Evolutionary conservation across 1,140 invertebrate genomes (phyloP).

Genomic region (Drosophila serrata): DNA sequence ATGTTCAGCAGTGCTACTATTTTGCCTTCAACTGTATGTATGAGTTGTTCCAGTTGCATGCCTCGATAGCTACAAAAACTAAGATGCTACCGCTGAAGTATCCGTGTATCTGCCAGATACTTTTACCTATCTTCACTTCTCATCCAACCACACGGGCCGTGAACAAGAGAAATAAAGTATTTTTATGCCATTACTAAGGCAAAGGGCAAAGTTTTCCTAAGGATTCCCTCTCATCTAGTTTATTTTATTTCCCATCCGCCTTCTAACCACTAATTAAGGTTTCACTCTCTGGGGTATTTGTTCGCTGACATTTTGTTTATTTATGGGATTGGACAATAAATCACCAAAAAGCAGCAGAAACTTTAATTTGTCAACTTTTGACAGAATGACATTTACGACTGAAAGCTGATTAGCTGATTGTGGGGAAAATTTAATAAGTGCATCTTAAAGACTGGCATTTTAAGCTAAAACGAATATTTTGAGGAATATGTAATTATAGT

Average conservation of each 20-base stretch:
- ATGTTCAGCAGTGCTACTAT: constrained; percentile 3
- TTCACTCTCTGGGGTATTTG: constrained; percentile 3
- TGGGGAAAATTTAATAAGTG: not conserved
- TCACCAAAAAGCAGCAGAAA: not conserved
- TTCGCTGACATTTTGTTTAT: constrained; percentile 3
- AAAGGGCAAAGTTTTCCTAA: constrained; percentile 12
- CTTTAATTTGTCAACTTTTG: constrained; percentile 12
- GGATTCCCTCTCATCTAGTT: constrained; percentile 7
- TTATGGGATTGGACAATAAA: constrained; percentile 1
- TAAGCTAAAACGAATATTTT: no score
- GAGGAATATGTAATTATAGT: no score
- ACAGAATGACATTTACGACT: constrained; percentile 2
- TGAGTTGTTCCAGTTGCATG: constrained; percentile 17
- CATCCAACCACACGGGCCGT: constrained; percentile 7
- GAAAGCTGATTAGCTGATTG: not conserved
- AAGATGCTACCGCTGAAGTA: constrained; percentile 4
- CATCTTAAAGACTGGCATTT: not conserved
- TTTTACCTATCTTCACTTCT: constrained; percentile 33
- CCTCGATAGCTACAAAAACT: constrained; percentile 14
- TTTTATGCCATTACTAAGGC: not conserved
- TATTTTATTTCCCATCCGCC: not conserved
- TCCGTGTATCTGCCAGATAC: constrained; percentile 25
- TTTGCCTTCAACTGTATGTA: not conserved
- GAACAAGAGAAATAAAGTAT: constrained; percentile 14
- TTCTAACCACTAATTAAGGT: constrained; percentile 14